Base-by-base conservation (phyloP, 2,888 invertebrate species). In the Nipponacmea schrenckii region DNA sequence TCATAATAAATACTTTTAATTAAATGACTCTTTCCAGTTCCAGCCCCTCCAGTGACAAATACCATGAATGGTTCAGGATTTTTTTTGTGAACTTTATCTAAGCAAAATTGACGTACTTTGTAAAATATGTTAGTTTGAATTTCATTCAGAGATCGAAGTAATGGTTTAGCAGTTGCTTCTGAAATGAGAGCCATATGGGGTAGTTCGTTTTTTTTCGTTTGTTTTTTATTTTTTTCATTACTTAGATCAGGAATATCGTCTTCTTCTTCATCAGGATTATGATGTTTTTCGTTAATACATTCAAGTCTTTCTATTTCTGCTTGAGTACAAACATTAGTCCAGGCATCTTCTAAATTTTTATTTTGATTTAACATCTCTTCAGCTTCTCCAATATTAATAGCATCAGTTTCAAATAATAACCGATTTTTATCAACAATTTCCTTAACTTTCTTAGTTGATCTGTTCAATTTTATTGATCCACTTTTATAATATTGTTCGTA, bases 81-180 rank as follows among this genome's bases (percentile, higher is more conserved):
- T 44, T n/a, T 7, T 31, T 50, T 56, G 1, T 68, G 39, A 5
- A 62, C 50, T 26, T 27, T 62, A 7, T 71, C 46, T 44, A 62
- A 12, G 45, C 71, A 71, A 68, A 71, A 74, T 39, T 71, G 27
- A 20, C 74, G 48, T 45, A n/a, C n/a, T n/a, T n/a, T n/a, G n/a
- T n/a, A n/a, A n/a, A n/a, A n/a, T n/a, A n/a, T n/a, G n/a, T n/a
- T 5, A 20, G 20, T 39, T 39, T 74, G 74, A 62, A 72, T 44
- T n/a, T 39, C n/a, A 24, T 66, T 71, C 62, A 73, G 50, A 26
- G 68, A 68, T 44, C 62, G 20, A 20, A 68, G 56, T 15, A 68
- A 17, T 2, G 50, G 50, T 64, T 26, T 15, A 10, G 62, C 62
- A 56, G 20, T 56, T 31, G 17, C 12, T 17, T 20, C 8, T n/a